phyloP scores from a whole-genome alignment of 2,797 vertebrate species.

The Orientallactaga sibirica region DNA sequence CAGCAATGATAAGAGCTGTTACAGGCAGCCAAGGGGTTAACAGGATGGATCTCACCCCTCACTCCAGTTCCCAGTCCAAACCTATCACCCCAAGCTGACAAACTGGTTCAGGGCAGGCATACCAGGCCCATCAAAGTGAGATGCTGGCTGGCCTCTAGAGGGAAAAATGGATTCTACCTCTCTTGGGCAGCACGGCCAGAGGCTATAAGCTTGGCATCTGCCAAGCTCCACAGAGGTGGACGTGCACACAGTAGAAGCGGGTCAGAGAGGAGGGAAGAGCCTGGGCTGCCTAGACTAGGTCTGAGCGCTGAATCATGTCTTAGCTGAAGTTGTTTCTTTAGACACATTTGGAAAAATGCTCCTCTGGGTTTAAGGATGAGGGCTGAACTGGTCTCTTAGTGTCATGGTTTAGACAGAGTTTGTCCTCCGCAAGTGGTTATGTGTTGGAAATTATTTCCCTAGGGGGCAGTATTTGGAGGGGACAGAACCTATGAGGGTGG shows the following conservation, averaged over 20 bases:
- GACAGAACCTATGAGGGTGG: too few relatives aligned
- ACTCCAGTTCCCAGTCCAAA: not conserved
- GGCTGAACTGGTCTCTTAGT: not conserved
- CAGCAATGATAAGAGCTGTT: not conserved
- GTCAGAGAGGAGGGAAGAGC: not conserved
- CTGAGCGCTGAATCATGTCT: not conserved
- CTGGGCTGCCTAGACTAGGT: not conserved
- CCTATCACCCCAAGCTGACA: too few relatives aligned
- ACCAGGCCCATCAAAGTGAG: not conserved
- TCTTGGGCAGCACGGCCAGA: not conserved
- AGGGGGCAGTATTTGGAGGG: not conserved
- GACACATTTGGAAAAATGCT: not conserved
- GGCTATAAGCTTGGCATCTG: not conserved
- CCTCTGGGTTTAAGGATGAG: not conserved
- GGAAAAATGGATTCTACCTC: not conserved
- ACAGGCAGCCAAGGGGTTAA: not conserved
- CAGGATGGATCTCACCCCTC: not conserved
- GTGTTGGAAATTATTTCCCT: not conserved
- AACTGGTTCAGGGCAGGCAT: not conserved
- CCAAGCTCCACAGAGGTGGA: not conserved
- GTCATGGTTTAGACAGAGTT: not conserved
- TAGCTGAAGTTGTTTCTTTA: not conserved
- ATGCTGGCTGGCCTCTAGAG: not conserved
- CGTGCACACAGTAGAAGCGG: not conserved
- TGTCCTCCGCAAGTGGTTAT: not conserved